phyloP scores from a whole-genome alignment of 2,888 invertebrate genomes.

The Coronaproctus castanopsis region DNA sequence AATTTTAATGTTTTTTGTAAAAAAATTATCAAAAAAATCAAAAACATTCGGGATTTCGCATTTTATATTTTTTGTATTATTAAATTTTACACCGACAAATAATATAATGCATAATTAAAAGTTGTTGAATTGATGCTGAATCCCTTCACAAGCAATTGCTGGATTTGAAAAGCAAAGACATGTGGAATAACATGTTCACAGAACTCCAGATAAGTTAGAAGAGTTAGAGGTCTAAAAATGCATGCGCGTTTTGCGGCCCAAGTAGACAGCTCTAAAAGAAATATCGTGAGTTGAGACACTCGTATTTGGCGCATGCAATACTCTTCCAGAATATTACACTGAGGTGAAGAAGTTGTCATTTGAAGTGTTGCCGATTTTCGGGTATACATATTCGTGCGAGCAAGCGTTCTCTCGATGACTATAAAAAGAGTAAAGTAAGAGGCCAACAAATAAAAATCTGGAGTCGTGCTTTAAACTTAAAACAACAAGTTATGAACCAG shows the following conservation, averaged over 20 bases:
- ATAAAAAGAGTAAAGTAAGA: not conserved
- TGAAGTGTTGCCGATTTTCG: constrained; percentile 19
- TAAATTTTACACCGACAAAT: too few species aligned
- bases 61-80: too few species aligned
- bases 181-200: constrained; percentile 21
- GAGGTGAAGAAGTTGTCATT: constrained; percentile 23
- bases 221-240: constrained; percentile 20
- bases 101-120: too few species aligned
- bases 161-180: constrained; percentile 21
- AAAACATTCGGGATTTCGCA: too few species aligned
- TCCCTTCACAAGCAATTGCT: constrained; percentile 21
- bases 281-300: constrained; percentile 22
- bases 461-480: not conserved
- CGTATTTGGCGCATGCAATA: constrained; percentile 21
- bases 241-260: constrained; percentile 18
- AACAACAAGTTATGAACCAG: not conserved
- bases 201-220: not conserved
- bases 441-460: not conserved
- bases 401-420: constrained; percentile 7
- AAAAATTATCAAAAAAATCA: too few species aligned
- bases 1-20: too few species aligned
- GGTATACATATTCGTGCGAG: constrained; percentile 21
- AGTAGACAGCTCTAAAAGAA: constrained; percentile 20
- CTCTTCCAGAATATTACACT: constrained; percentile 22
- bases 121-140: constrained; percentile 6